These are phyloP conservation scores for Dysmachus trigonus DNA, from an alignment of 2,888 invertebrate species.

Conservation along the genomic window DNA sequence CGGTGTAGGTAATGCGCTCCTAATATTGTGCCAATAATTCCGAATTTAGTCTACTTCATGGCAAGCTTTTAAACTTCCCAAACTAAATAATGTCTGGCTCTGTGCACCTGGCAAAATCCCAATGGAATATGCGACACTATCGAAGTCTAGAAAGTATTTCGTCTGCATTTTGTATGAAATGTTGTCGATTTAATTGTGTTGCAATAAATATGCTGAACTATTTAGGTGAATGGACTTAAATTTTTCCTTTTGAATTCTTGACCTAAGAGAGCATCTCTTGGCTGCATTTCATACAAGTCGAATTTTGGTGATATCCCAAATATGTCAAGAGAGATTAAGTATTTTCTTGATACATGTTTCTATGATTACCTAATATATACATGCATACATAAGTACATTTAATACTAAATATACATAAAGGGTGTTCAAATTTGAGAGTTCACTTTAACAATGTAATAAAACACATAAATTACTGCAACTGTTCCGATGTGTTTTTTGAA, in stretches of 20 bases:
- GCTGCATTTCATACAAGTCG: background rate
- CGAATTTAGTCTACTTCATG: background rate
- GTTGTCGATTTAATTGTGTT: background rate
- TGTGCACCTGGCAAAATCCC: conserved; percentile 14
- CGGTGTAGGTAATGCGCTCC: background rate
- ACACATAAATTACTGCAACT: too few species aligned
- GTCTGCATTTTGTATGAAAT: background rate
- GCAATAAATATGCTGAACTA: conserved; percentile 14
- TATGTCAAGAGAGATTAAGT: background rate
- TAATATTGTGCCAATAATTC: conserved; percentile 23
- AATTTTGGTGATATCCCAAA: background rate
- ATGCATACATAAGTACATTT: too few species aligned
- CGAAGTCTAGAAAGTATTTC: background rate
- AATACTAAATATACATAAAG: too few species aligned
- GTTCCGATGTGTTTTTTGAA: too few species aligned
- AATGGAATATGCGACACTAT: background rate
- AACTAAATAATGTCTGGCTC: conserved; percentile 12
- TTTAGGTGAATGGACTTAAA: conserved; percentile 1
- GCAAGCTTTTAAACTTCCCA: background rate
- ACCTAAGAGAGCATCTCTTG: background rate
- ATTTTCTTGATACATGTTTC: background rate
- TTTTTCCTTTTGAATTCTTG: background rate
- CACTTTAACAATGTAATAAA: too few species aligned
- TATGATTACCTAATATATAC: too few species aligned
- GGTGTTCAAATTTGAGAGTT: too few species aligned